Base-by-base conservation (phyloP, 2,113 vertebrate genomes). In the Cariama cristata region DNA sequence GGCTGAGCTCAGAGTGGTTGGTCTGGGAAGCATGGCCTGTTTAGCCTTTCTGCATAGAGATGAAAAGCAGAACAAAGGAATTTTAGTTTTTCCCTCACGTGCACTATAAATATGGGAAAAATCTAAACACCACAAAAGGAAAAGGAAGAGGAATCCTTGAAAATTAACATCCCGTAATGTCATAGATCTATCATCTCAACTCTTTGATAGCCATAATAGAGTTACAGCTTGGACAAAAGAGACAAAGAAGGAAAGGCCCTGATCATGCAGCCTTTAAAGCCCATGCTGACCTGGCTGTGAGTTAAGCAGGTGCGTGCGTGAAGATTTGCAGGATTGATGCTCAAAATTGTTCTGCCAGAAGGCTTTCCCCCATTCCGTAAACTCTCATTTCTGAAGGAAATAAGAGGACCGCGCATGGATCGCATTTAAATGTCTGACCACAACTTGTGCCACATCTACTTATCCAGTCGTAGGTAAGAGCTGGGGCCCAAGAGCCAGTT, bases 31-130 rank as follows among this genome's bases (percentile, higher is more conserved):
- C 18, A 4, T 20, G 75, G 95, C 68, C 84, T 90, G 1, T 86
- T 96, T 92, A 94, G 80, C 79, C 69, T 96, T 94, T 85, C 86
- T 59, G 71, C 42, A 44, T 22, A 52, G 59, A 73, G 40, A 45
- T 0, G 1, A 83, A 53, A 96, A 77, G 58, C 79, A 95, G 94
- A 97, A 94, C 80, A 96, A 96, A 98, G 84, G 63, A 90, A 72
- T 79, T 88, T 89, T 50, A 77, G 8, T 24, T 93, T 96, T 92
- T 47, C 58, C n/a, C 23, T 81, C 22, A 5, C 14, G 8, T 79
- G 24, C 74, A 21, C 58, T 75, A 75, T 20, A 76, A 86, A 71
- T 50, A 35, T 0, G 73, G 40, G n/a, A 73, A 85, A 75, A 79
- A 38, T 22, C 42, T 52, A 23, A 66, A 27, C 5, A 4, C 49